Percentiles rank a stretch among this genome's conserved stretches.
Evolutionary conservation across 2,113 vertebrate species (phyloP).

Genomic region (Sterrhoptilus dennistouni): DNA sequence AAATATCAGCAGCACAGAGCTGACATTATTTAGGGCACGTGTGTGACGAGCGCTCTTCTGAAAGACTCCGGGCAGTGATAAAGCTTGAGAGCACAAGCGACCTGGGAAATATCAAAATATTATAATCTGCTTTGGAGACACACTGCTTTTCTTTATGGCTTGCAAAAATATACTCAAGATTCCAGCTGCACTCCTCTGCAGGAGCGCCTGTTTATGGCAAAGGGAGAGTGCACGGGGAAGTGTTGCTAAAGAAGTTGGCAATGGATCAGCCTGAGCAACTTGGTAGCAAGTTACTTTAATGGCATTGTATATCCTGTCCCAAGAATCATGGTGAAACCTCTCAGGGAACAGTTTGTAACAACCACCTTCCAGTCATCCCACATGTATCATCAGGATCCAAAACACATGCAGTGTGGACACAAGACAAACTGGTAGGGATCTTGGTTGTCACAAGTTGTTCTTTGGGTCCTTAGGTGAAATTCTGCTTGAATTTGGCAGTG

Average conservation of each 20-base stretch:
- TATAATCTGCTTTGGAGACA: conserved; percentile 9
- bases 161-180: background rate
- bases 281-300: conserved; percentile 7
- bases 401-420: background rate
- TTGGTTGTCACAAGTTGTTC: background rate
- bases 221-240: background rate
- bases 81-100: background rate
- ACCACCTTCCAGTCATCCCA: background rate
- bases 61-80: background rate
- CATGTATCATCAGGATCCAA: background rate
- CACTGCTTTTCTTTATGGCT: conserved; percentile 24
- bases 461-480: background rate
- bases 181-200: background rate
- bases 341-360: conserved; percentile 41
- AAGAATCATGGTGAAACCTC: background rate
- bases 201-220: conserved; percentile 31
- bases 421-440: background rate
- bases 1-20: conserved; percentile 21
- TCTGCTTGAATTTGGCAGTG: background rate
- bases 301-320: conserved; percentile 11
- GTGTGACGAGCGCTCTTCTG: background rate
- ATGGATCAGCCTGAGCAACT: conserved; percentile 2
- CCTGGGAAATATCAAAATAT: conserved; percentile 63
- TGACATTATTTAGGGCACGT: conserved; percentile 12
- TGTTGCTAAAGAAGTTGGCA: conserved; percentile 14